A percentile compares a stretch with the other conserved stretches of the same genome.
Evolutionary conservation across 2,113 vertebrate species (phyloP).

Genomic region (Cyprinodon variegatus): DNA sequence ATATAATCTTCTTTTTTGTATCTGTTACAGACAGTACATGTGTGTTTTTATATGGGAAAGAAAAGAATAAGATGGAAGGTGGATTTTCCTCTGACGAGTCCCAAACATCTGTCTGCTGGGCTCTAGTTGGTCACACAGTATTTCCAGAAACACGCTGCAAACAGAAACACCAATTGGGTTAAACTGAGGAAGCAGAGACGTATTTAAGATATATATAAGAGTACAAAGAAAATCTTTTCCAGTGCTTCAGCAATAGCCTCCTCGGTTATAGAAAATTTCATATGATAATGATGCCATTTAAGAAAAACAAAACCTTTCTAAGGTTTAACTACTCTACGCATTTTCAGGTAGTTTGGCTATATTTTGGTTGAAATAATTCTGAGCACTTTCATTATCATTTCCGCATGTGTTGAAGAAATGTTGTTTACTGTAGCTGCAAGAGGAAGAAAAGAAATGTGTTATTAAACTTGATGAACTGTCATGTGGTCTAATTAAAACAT

Average conservation of each 20-base stretch:
- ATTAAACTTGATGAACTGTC: too few species aligned
- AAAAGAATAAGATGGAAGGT: constrained; percentile 18
- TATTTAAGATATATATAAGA: not conserved
- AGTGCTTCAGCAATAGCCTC: too few species aligned
- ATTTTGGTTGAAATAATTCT: too few species aligned
- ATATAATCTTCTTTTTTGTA: constrained; percentile 60
- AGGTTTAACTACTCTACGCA: too few species aligned
- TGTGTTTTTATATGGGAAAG: constrained; percentile 20
- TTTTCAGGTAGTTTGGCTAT: too few species aligned
- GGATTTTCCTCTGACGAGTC: constrained; percentile 16
- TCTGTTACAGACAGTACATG: constrained; percentile 22
- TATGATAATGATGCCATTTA: not conserved
- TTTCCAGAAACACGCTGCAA: constrained; percentile 86
- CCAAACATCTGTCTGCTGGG: constrained; percentile 1
- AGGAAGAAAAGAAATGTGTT: too few species aligned
- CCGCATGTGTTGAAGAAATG: too few species aligned
- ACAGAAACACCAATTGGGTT: constrained; percentile 3
- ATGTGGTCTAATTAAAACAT: too few species aligned
- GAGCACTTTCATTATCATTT: too few species aligned
- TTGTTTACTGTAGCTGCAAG: too few species aligned
- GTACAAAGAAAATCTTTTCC: not conserved
- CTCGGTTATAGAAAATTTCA: too few species aligned
- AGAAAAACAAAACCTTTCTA: not conserved
- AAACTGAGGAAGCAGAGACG: not conserved
- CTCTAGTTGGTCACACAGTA: constrained; percentile 84